Evolutionary conservation across 1,140 invertebrate genomes (phyloP), one percentile per base, ranked within the genome.

Genomic region (Holotrichia oblita): DNA sequence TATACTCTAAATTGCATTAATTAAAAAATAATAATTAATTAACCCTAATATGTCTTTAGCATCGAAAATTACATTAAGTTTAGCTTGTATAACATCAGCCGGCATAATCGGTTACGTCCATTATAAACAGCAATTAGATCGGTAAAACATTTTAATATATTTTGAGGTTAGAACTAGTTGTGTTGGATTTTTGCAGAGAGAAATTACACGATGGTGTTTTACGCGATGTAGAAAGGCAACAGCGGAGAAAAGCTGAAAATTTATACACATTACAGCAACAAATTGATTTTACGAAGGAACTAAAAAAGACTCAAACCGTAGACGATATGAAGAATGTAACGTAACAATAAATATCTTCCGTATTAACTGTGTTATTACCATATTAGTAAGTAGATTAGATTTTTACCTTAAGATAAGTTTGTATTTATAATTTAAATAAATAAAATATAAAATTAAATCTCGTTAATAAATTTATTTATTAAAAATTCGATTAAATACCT

Each of bases 191-290:
- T 81, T 80, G 86, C 85, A 93, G 93, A 77, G 87, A 93, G 77
- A 91, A 90, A 85, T 89, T 95, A 83, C 93, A 94, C 83, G 89
- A 93, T 87, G 94, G 94, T 79, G 93, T 96, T 0, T 80, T 95
- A 40, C 89, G 89, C 78, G 94, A 96, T 85, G 87, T 93, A 27
- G 93, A 95, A 85, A 88, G 92, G 61, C 94, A 94, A 83, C 89
- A 93, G 85, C 88, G 89, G 76, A 87, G 91, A 41, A 94, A 93
- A 87, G 89, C 90, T 48, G 92, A n/a, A n/a, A n/a, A n/a, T n/a
- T n/a, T n/a, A n/a, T n/a, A n/a, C n/a, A n/a, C n/a, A n/a, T n/a
- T n/a, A 95, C 90, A 94, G 84, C 89, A 94, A 85, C 93, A 95
- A 86, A 90, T 89, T 79, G 92, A 94, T 83, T 87, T 95, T 44